Base-by-base conservation (phyloP, 2,888 invertebrate species). In the Apodemia mormo region DNA sequence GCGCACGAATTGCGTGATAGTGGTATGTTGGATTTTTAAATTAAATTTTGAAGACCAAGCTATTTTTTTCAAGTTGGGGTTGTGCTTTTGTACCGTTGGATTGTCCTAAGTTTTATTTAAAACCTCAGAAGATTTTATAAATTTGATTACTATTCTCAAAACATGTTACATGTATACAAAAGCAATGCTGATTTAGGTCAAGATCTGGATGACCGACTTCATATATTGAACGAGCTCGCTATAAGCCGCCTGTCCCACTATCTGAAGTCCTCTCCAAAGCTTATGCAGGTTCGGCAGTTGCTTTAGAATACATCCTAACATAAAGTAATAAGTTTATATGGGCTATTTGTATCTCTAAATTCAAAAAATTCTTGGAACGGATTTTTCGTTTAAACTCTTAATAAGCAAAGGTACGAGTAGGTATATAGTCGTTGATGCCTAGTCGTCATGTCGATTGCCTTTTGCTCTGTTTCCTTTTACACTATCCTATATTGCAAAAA, bases 251-350 rank as follows among this genome's bases (percentile, higher is more conserved):
- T 33, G 58, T 58, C 58, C 58, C 30, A 58, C 58, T 58, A 58
- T 58, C 58, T 58, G 58, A 58, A 58, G 58, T 58, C 58, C 58
- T 58, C 58, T 58, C 30, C 30, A 58, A 58, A 52, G 52, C 52
- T 52, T 52, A 52, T 33, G 58, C 58, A 58, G 58, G 58, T 58
- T 58, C 33, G 58, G 58, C 58, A 58, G 33, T 30, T 30, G 58
- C 58, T 58, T 33, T 33, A 33, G 58, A 30, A 58, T 14, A 58
- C 33, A 58, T 58, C 30, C 12, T 4, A 33, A 29, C 58, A 58
- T 58, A 58, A 58, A 58, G 10, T 29, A 56, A 56, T 6, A 30
- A 30, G 30, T 14, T 58, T 58, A 30, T 58, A 33, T 5, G 12
- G 7, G 5, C 58, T 58, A 58, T 14, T 33, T 30, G 33, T 58